Evolutionary conservation across 53 echinoderm and acorn worm genomes (phyloP).

Genomic region (Zoroaster sp.): DNA sequence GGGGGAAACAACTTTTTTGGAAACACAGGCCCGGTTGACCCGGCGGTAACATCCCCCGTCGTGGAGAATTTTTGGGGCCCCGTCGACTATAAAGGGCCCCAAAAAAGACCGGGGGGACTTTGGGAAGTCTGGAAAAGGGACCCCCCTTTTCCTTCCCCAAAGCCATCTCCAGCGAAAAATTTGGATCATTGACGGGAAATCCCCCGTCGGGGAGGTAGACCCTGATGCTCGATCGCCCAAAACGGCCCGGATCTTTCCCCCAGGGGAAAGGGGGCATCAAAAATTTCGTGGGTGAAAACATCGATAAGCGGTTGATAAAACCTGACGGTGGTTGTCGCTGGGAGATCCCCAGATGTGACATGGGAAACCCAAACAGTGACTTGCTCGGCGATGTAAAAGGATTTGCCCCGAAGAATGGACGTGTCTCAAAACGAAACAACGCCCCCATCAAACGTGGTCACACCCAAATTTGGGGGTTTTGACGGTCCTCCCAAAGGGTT

Average conservation of each 20-base stretch:
- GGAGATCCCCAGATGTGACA: not conserved
- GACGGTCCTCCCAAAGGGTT: not conserved
- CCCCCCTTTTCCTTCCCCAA: not conserved
- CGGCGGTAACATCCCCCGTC: no score
- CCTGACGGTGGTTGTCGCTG: no score
- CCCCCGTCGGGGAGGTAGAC: not conserved
- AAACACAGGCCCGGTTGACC: not conserved
- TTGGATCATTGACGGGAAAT: constrained; percentile 9
- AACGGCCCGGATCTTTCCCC: not conserved
- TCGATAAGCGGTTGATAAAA: no score
- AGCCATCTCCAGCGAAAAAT: not conserved
- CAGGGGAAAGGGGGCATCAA: no score
- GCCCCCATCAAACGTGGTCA: not conserved
- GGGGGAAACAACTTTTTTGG: constrained; percentile 13
- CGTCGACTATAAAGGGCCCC: no score
- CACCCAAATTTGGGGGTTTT: not conserved
- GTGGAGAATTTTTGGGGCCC: no score
- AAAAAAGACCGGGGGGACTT: no score
- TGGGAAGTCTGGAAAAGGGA: not conserved
- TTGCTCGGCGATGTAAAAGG: not conserved
- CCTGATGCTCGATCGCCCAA: constrained; percentile 11
- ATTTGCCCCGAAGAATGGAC: constrained; percentile 16
- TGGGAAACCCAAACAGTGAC: not conserved
- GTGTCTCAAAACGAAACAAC: not conserved
- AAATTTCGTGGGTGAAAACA: no score